These are phyloP conservation scores for Dryococelus australis DNA, from an alignment of 2,888 invertebrate species.

Conservation along the genomic window DNA sequence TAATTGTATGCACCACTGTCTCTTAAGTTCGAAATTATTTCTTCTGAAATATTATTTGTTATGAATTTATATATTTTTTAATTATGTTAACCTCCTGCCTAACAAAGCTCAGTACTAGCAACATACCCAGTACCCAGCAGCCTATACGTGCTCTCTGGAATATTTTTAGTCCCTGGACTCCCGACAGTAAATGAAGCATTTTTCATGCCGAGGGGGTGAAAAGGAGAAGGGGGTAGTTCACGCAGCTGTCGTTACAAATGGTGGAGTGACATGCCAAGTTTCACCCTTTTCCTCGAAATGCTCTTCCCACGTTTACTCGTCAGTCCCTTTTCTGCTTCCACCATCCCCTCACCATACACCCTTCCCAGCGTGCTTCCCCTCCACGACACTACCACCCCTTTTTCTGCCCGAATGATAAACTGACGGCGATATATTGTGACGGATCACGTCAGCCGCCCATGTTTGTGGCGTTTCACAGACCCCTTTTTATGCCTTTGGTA, in stretches of 20 bases:
- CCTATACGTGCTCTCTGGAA: no score
- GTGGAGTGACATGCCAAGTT: constrained; percentile 26
- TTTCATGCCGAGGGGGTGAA: background rate
- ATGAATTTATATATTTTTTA: no score
- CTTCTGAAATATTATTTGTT: no score
- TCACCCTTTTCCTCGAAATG: constrained; percentile 6
- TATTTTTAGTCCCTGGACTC: no score
- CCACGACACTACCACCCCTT: background rate
- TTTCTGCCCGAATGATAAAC: background rate
- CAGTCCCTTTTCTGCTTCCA: background rate
- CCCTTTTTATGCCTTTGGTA: background rate
- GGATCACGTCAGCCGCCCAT: constrained; percentile 25
- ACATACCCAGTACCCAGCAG: no score
- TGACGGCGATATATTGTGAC: constrained; percentile 13
- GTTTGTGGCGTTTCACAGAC: background rate
- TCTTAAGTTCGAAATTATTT: no score
- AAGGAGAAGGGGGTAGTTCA: background rate
- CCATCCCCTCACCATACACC: background rate
- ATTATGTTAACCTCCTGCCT: no score
- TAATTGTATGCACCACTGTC: no score
- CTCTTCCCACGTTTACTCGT: background rate
- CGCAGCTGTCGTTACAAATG: constrained; percentile 27
- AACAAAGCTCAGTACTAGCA: no score
- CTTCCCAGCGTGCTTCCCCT: background rate
- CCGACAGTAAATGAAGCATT: background rate